Base-by-base conservation (phyloP, 2,113 vertebrate species). In the Ceratotherium simum region DNA sequence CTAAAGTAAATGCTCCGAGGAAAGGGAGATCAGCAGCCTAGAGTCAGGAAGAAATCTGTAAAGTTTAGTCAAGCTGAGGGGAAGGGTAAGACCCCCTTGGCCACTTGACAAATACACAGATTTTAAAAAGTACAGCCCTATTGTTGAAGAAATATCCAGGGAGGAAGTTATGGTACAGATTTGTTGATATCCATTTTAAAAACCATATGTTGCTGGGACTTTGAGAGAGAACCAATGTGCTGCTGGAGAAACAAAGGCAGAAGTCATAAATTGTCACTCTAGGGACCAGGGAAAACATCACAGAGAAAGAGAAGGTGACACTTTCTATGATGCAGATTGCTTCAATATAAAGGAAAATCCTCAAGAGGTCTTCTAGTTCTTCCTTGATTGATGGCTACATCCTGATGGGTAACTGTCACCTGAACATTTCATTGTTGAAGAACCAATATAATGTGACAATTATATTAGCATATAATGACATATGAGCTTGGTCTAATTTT, bases 401-500 rank as follows among this genome's bases (percentile, higher is more conserved):
- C 27, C 42, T 46, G 62, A 84, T 90, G 62, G 14, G 21, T 90
- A 70, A 16, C 79, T 96, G n/a, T 93, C 79, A 90, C 31, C 33
- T 64, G 54, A 85, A 79, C 12, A 79, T 62, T 84, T 94, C 46
- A 72, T 56, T 54, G 25, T 70, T 73, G 42, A 27, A 90, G 29
- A 90, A 70, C 21, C n/a, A 94, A 65, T 72, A 72, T 23, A 85
- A 90, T 64, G 42, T 94, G 95, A 73, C 10, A 36, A 56, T 36
- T 70, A 51, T 69, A 62, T 76, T 90, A 94, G 72, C 42, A 42
- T 62, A 70, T 82, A 67, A 91, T 65, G 31, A 85, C 46, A 95
- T 72, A 78, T 81, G 39, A 97, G 7, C 8, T 54, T 62, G 29
- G 39, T 58, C 16, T 92, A 92, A 92, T 84, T 92, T 84, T 79